These are phyloP conservation scores for Sphaerolaimus hirsutus DNA, from an alignment of 2,888 invertebrate genomes.

Conservation along the genomic window DNA sequence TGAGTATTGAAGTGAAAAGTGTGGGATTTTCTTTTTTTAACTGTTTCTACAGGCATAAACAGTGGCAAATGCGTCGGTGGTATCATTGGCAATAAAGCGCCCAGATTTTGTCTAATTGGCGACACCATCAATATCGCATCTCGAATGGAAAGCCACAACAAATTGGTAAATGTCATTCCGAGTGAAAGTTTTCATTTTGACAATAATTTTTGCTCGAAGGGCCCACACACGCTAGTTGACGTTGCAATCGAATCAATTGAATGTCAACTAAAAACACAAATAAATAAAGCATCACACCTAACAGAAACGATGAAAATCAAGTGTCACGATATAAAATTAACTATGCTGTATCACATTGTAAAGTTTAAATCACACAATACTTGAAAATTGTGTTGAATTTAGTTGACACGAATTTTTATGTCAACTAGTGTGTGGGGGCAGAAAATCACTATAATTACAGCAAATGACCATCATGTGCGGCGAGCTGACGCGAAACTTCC, in stretches of 20 bases:
- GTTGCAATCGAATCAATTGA: too few relatives aligned
- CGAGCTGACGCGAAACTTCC: slow-evolving; percentile 10
- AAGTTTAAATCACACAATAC: neutral
- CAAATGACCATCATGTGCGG: slow-evolving; percentile 14
- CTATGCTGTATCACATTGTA: too few relatives aligned
- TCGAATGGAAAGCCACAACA: slow-evolving; percentile 14
- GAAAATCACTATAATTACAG: too few relatives aligned
- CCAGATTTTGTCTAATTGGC: slow-evolving; percentile 16
- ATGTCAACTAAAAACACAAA: too few relatives aligned
- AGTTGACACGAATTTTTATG: too few relatives aligned
- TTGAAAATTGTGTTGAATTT: too few relatives aligned
- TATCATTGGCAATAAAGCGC: slow-evolving; percentile 13
- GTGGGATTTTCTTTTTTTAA: neutral
- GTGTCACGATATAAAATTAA: too few relatives aligned
- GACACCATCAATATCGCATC: slow-evolving; percentile 16
- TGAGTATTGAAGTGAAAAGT: too few relatives aligned
- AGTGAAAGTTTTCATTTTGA: neutral
- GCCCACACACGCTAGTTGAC: too few relatives aligned
- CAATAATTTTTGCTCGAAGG: neutral
- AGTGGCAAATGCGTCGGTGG: slow-evolving; percentile 10
- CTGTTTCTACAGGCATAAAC: neutral
- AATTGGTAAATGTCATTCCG: slow-evolving; percentile 10
- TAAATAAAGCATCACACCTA: too few relatives aligned
- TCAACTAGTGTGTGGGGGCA: too few relatives aligned
- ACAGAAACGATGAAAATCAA: too few relatives aligned